Evolutionary conservation across 30 jellyfish, hydroid and myxozoan genomes (phyloP), one percentile per base, ranked within the genome.

Genomic region (Aurelia sp.): DNA sequence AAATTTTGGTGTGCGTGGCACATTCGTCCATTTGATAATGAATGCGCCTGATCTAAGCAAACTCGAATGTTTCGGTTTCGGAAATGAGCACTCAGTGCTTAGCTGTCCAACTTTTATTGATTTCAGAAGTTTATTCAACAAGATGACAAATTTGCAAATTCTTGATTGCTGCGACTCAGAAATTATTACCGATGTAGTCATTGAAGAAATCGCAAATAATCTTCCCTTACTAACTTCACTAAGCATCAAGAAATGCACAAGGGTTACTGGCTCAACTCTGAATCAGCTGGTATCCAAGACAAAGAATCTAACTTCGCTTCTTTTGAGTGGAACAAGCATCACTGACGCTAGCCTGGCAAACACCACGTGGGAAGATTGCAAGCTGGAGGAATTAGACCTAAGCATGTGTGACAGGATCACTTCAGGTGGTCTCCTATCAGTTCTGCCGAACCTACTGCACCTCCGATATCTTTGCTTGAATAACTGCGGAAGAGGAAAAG

Each of bases 21-120:
- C 67, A 11, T 76, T 86, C 62, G 35, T 86, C 73, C 89, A 74
- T 52, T 27, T 74, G 75, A 75, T 86, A 27, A 72, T 86, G 59
- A 48, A 63, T 19, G 90, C 84, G 3, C 66, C 78, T 17, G 87
- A 74, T 63, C 35, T 76, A 63, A 75, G 85, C 63, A 63, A 76
- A 30, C 70, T 86, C 5, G 90, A 76, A 64, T 86, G 89, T 50
- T 86, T 86, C 41, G 95, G 95, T 18, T 86, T 86, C 65, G 95
- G 95, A 6, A 86, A 86, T 44, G 64, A 66, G 15, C 72, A 62
- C 30, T 77, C 88, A 4, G 19, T 67, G 75, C 24, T 13, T 15
- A 27, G 55, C 63, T 74, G 90, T 66, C 90, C 90, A 13, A 57
- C 89, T 3, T 86, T 76, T 58, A 59, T 79, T 18, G 87, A 84